A percentile compares a stretch with the other conserved stretches of the same genome.
Evolutionary conservation across 2,888 invertebrate genomes (phyloP).

Genomic region (Sclerodermus sp.): DNA sequence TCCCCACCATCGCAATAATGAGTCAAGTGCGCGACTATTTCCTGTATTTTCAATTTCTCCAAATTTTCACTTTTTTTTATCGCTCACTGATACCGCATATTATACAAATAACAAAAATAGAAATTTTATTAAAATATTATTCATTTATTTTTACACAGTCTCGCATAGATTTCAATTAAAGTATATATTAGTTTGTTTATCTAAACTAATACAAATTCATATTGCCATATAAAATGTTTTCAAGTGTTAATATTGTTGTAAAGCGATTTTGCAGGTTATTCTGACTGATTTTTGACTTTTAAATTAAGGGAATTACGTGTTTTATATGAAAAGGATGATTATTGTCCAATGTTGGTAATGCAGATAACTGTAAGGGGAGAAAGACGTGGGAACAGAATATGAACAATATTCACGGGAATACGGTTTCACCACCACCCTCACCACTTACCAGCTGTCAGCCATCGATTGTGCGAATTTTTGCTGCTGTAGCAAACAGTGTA

Average conservation of each 20-base stretch:
- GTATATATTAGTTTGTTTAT: no score
- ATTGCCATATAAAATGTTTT: no score
- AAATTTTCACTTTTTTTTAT: neutral
- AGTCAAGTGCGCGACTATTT: slow-evolving; percentile 22
- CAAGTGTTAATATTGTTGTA: no score
- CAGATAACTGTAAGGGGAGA: neutral
- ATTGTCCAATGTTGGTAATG: neutral
- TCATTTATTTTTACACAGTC: no score
- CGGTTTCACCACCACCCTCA: slow-evolving; percentile 10
- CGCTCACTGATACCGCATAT: no score
- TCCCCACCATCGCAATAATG: slow-evolving; percentile 20
- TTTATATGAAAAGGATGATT: slow-evolving; percentile 10
- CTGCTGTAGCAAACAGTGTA: slow-evolving; percentile 24
- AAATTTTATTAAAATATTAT: no score
- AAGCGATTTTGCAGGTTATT: no score
- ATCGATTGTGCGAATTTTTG: slow-evolving; percentile 42
- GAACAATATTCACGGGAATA: slow-evolving; percentile 25
- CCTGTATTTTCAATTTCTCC: neutral
- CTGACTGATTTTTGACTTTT: no score
- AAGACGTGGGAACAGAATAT: slow-evolving; percentile 25
- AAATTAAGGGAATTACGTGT: neutral
- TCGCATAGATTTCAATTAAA: no score
- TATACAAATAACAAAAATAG: no score
- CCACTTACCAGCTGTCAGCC: slow-evolving; percentile 45
- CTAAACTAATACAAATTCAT: no score